Conservation (phyloP, 2,888 invertebrate genomes). For the Operophtera brumata region DNA sequence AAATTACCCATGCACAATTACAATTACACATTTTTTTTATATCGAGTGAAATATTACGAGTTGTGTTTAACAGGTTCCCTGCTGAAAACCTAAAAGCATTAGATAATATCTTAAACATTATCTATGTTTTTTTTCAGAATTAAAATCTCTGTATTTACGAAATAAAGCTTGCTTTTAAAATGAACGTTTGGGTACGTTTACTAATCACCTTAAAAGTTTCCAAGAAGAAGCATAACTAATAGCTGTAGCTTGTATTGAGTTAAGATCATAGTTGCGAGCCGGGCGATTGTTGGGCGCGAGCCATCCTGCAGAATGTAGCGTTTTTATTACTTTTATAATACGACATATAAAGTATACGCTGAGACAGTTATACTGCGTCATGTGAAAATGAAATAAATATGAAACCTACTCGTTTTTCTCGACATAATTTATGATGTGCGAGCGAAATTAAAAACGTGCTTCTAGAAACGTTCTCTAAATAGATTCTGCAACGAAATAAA, state of each 20-base stretch:
- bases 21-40: no score
- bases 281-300: slow-evolving; percentile 32
- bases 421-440: slow-evolving; percentile 1
- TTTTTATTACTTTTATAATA: slow-evolving; percentile 35
- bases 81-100: no score
- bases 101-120: no score
- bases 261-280: slow-evolving; percentile 27
- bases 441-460: slow-evolving; percentile 6
- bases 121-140: no score
- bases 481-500: not conserved
- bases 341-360: slow-evolving; percentile 24
- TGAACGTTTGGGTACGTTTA: no score
- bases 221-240: slow-evolving; percentile 6
- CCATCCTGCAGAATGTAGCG: slow-evolving; percentile 26
- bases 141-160: no score
- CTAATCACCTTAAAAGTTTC: no score
- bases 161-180: no score
- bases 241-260: slow-evolving; percentile 27
- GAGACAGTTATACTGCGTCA: slow-evolving; percentile 9
- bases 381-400: slow-evolving; percentile 17
- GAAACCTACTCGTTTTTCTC: slow-evolving; percentile 4
- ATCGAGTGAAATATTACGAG: no score
- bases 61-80: no score
- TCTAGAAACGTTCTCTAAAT: not conserved
- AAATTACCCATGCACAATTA: no score